A percentile compares a stretch with the other conserved stretches of the same genome.
Conservation (phyloP, 2,888 invertebrate species). For the Pheosia tremula region DNA sequence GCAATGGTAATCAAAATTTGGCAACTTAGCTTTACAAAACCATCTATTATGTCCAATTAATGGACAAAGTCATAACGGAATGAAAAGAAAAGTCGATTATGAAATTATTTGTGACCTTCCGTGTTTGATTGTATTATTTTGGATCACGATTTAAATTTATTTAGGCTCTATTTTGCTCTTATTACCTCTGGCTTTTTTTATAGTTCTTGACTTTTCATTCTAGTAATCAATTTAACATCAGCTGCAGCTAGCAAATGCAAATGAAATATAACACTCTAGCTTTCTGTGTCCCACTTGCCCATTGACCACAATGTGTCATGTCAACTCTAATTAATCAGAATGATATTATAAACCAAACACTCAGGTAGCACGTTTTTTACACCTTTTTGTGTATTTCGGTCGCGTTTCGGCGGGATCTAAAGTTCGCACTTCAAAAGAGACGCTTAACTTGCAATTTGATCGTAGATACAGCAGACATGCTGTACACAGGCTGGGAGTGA, state of each 20-base stretch:
- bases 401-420: conserved; percentile 13
- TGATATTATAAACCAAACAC: conserved; percentile 26
- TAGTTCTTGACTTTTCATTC: too few species aligned
- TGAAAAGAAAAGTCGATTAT: conserved; percentile 7
- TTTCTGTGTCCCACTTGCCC: conserved; percentile 57
- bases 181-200: too few species aligned
- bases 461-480: conserved; percentile 39
- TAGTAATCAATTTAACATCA: neutral
- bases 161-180: too few species aligned
- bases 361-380: conserved; percentile 13
- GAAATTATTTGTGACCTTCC: too few species aligned
- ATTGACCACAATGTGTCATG: conserved; percentile 48
- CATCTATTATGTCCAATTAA: conserved; percentile 21
- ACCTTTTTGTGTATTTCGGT: conserved; percentile 15
- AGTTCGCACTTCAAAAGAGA: conserved; percentile 26
- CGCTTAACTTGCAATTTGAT: conserved; percentile 37
- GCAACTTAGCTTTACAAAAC: conserved; percentile 16
- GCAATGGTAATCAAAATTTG: conserved; percentile 20
- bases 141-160: too few species aligned
- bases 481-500: conserved; percentile 45
- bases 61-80: conserved; percentile 13
- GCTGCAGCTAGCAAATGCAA: conserved; percentile 31
- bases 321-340: conserved; percentile 47
- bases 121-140: too few species aligned
- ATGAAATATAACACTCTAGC: conserved; percentile 39